Percentiles rank a stretch among this genome's conserved stretches.
Evolutionary conservation across 1,140 invertebrate genomes (phyloP).

Genomic region (Sipha flava): DNA sequence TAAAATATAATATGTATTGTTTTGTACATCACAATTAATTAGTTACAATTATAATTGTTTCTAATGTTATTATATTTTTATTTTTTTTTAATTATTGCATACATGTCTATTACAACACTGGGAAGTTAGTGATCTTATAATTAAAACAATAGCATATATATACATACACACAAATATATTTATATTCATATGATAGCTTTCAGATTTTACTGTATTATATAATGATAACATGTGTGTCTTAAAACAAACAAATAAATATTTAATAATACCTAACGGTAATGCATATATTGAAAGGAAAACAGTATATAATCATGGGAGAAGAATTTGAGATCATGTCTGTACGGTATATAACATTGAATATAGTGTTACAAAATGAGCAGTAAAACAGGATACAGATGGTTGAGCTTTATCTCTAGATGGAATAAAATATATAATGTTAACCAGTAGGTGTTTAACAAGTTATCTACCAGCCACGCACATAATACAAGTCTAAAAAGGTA

Average conservation of each 20-base stretch:
- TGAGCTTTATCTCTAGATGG: background rate
- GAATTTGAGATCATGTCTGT: slow-evolving; percentile 16
- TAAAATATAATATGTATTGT: background rate
- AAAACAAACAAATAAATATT: background rate
- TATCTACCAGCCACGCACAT: background rate
- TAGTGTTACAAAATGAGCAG: background rate
- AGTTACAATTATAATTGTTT: background rate
- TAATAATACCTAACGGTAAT: slow-evolving; percentile 1
- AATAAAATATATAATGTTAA: background rate
- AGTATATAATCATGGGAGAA: background rate
- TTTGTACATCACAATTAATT: background rate
- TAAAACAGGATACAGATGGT: background rate
- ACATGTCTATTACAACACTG: background rate
- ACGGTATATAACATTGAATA: background rate
- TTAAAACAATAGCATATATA: background rate
- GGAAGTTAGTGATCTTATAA: background rate
- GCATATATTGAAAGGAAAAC: background rate
- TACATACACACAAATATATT: background rate
- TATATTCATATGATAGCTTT: background rate
- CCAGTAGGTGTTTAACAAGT: background rate
- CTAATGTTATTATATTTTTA: background rate
- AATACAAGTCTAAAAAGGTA: background rate
- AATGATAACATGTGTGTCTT: background rate
- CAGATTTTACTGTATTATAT: background rate
- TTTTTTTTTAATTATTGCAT: background rate